Evolutionary conservation across 1,140 invertebrate species (phyloP).

Genomic region (Zaprionus nigranus): DNA sequence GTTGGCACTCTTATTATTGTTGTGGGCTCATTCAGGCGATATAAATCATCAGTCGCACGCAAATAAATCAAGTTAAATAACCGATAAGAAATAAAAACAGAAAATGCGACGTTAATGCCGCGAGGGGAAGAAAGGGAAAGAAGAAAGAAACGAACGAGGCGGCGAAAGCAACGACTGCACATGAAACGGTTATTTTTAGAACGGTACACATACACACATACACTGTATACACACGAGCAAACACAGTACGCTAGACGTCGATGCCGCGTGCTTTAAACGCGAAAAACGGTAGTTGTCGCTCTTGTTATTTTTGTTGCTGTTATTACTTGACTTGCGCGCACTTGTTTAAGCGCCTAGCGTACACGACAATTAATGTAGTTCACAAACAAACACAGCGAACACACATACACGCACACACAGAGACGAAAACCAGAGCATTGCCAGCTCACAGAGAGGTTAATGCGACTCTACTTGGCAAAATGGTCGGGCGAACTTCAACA

Average conservation of each 20-base stretch:
- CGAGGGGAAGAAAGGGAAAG: neutral
- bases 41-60: conserved; percentile 81
- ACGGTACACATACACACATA: conserved; percentile 55
- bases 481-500: conserved; percentile 42
- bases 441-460: conserved; percentile 52
- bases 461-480: conserved; percentile 49
- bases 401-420: neutral
- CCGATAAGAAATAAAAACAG: conserved; percentile 75
- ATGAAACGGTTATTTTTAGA: conserved; percentile 77
- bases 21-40: conserved; percentile 50
- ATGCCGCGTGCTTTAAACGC: conserved; percentile 39
- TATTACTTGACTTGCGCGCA: conserved; percentile 52
- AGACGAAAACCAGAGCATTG: neutral
- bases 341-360: conserved; percentile 48
- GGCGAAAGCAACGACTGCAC: conserved; percentile 48
- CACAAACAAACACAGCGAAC: conserved; percentile 10
- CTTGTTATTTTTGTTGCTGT: conserved; percentile 23
- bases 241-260: conserved; percentile 19
- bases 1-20: conserved; percentile 29
- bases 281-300: conserved; percentile 47
- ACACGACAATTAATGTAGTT: conserved; percentile 46
- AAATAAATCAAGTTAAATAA: conserved; percentile 83
- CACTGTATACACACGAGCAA: conserved; percentile 18
- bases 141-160: conserved; percentile 8
- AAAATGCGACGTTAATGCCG: conserved; percentile 30